Base-by-base conservation (phyloP, 2,888 invertebrate genomes). In the Ichneumon xanthorius region DNA sequence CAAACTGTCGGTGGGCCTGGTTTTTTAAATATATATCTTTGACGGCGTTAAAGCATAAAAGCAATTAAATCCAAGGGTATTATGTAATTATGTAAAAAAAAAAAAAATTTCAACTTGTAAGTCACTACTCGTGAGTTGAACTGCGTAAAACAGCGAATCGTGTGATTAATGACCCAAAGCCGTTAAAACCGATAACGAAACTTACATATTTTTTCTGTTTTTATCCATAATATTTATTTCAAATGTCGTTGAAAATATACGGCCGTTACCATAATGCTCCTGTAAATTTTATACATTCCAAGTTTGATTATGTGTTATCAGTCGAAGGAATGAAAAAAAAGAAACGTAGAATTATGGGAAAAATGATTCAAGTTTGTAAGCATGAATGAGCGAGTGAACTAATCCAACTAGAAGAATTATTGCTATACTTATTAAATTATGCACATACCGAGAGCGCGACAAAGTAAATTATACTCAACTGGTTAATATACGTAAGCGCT, bases 251-350 rank as follows among this genome's bases (percentile, higher is more conserved):
- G 40, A 68, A 75, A 53, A 48, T 26, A 58, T 70, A 70, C 61
- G 72, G 48, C 65, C 45, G 58, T 58, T 45, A 45, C 22, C 33
- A 33, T 33, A 50, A 55, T 61, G 71, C 67, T 58, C 71, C 40
- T 85, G 85, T 85, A 79, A 79, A 85, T 82, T 85, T 85, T 85
- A 82, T 85, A 85, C 81, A 85, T 85, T 85, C 71, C 73, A 79
- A 65, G 73, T 70, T 70, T 78, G 26, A 61, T 55, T 65, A 63
- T 61, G 77, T 81, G 22, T 22, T 22, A 26, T 22, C 37, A 33
- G 19, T 75, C 48, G 73, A 70, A 45, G 48, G 37, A 68, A 76
- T 26, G 26, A 40, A 53, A 48, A 70, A 26, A 70, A 22, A 61
- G 61, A 11, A 33, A 30, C 48, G n/a, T 71, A 82, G 67, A 22